Evolutionary conservation across 2,888 invertebrate genomes (phyloP).

Genomic region (Athrips mouffetella): DNA sequence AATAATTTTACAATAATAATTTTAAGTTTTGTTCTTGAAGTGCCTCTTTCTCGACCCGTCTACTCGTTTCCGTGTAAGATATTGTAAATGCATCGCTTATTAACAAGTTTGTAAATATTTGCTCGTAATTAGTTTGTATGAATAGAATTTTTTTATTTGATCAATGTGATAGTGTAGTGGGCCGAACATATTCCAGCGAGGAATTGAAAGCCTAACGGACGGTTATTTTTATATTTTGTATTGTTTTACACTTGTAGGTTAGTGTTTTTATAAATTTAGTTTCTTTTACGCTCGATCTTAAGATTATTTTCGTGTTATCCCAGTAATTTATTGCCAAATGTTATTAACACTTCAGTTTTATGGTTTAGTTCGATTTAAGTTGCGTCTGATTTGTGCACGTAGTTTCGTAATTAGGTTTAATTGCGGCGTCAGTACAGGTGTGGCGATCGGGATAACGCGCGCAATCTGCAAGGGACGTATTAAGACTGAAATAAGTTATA

Average conservation of each 20-base stretch:
- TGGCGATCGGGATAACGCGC: not conserved
- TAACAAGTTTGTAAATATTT: constrained; percentile 63
- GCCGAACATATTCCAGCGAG: constrained; percentile 18
- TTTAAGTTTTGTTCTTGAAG: constrained; percentile 51
- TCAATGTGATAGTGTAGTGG: constrained; percentile 49
- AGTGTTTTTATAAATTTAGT: constrained; percentile 47
- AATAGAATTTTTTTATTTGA: constrained; percentile 44
- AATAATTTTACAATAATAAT: constrained; percentile 49
- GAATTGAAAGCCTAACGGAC: constrained; percentile 42
- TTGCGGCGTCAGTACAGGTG: constrained; percentile 4
- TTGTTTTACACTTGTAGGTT: constrained; percentile 55
- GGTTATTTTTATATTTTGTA: constrained; percentile 58
- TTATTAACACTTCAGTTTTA: constrained; percentile 65
- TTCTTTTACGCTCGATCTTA: constrained; percentile 57
- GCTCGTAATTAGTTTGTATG: constrained; percentile 48
- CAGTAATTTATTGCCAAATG: constrained; percentile 78
- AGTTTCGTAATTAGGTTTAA: constrained; percentile 13
- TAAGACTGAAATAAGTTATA: too few species aligned
- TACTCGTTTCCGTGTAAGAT: constrained; percentile 65
- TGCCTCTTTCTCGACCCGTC: constrained; percentile 68
- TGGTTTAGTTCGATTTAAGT: constrained; percentile 46
- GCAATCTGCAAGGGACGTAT: not conserved
- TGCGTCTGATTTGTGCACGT: constrained; percentile 21
- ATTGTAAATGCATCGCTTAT: constrained; percentile 65
- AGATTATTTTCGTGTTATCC: constrained; percentile 69